Base-by-base conservation (phyloP, 2,888 invertebrate species). In the Tenthredo scrophulariae region DNA sequence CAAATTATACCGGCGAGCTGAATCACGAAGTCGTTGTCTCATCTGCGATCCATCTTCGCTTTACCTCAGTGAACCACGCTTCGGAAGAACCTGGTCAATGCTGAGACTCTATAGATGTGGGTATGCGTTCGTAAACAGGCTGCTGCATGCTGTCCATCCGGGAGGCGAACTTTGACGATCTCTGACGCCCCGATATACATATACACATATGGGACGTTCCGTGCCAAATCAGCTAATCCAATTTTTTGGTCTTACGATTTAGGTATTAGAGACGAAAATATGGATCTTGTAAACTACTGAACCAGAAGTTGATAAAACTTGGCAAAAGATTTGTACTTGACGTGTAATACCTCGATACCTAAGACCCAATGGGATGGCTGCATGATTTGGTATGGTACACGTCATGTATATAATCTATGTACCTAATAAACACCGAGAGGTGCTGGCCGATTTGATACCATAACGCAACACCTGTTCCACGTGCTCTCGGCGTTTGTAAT, bases 1-100 rank as follows among this genome's bases (percentile, higher is more conserved):
- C 58, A 80, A 80, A 80, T 80, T 80, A 77, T 74, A 77, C 77
- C 77, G 77, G 54, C 77, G 29, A 77, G 58, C 80, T 80, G 58
- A 80, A 80, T 80, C 80, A 80, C 80, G 80, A 58, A 62, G 80
- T 80, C 50, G 80, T 80, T 80, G 80, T 58, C 80, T 58, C 80
- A 62, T 58, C 80, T 37, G n/a, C 62, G 58, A 80, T 80, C 80
- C 62, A 58, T 80, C 80, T 80, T 62, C 62, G 50, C 80, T 62
- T 80, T 58, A 58, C 46, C 77, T 54, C 13, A 77, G 50, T 77
- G 50, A 77, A 77, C 77, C 77, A 77, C 50, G 77, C 54, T 77
- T 77, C 26, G 54, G 29, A 77, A 33, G 15, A 50, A 29, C 40
- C 50, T 54, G 77, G 77, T 77, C 77, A 77, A 77, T 77, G 46